These are phyloP conservation scores for Gymnodraco acuticeps DNA, from an alignment of 2,797 vertebrate genomes.

Conservation along the genomic window DNA sequence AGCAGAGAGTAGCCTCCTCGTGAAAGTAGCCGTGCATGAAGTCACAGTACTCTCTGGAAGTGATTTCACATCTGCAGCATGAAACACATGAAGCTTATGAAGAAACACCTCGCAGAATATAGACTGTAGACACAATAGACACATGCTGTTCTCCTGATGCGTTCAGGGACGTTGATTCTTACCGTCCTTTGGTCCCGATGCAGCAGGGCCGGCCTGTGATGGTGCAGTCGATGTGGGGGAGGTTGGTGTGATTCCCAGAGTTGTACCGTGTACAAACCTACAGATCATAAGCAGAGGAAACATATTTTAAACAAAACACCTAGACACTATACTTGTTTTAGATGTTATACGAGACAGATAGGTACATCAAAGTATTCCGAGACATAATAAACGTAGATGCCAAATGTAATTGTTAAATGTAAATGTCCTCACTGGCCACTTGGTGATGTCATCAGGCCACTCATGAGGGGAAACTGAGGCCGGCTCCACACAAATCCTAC, in stretches of 20 bases:
- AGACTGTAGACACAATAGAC: background rate
- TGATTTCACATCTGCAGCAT: conserved; percentile 94
- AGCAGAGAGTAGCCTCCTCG: conserved; percentile 96
- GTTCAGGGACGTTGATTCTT: conserved; percentile 5
- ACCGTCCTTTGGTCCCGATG: conserved; percentile 99
- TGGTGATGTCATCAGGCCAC: conserved; percentile 98
- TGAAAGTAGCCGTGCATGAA: conserved; percentile 99
- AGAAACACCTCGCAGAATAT: background rate
- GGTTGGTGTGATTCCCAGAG: conserved; percentile 95
- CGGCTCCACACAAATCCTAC: conserved; percentile 95
- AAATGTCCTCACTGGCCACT: conserved; percentile 92
- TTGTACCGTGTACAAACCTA: conserved; percentile 94
- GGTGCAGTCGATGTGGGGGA: conserved; percentile 95
- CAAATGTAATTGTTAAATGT: background rate
- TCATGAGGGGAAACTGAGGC: conserved; percentile 95
- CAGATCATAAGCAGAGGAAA: conserved; percentile 4
- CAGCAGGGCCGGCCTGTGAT: conserved; percentile 98
- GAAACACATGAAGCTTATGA: background rate
- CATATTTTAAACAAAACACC: no score
- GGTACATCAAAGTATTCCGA: no score
- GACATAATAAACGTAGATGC: no score
- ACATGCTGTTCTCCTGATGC: background rate
- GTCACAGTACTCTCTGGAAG: conserved; percentile 96
- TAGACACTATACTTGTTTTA: no score
- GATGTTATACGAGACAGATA: no score